Conservation (phyloP, 1,140 invertebrate species). For the Battus philenor region DNA sequence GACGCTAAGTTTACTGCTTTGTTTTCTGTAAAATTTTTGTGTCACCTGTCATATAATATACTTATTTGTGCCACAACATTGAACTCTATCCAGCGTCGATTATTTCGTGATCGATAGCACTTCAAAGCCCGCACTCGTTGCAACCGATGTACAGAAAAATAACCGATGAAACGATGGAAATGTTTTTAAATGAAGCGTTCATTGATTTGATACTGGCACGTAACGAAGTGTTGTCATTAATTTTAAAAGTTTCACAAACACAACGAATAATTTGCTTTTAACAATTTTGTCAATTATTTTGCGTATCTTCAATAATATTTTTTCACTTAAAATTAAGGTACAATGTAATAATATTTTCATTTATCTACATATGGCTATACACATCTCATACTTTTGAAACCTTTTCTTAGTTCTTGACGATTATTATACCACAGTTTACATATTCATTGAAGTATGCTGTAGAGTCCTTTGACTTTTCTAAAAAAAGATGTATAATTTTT, state of each 20-base stretch:
- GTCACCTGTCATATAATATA: background rate
- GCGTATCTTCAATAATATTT: no score
- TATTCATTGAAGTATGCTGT: no score
- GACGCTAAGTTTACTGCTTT: background rate
- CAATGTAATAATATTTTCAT: no score
- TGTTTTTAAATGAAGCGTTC: conserved; percentile 15
- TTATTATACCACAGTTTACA: no score
- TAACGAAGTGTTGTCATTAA: conserved; percentile 12
- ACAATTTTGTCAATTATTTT: no score
- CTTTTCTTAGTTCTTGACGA: no score
- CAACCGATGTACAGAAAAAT: conserved; percentile 11
- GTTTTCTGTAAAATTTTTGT: background rate
- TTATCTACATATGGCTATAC: no score
- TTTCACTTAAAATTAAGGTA: no score
- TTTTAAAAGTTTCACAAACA: conserved; percentile 9
- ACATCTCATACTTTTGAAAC: no score
- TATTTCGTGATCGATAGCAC: conserved; percentile 25
- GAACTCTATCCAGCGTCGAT: conserved; percentile 6
- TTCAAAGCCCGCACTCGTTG: conserved; percentile 19
- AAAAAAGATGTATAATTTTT: no score
- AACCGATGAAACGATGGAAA: conserved; percentile 6
- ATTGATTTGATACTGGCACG: conserved; percentile 8
- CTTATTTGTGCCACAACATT: conserved; percentile 3
- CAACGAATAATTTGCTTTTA: no score
- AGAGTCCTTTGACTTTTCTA: no score